Base-by-base conservation (phyloP, 1,140 invertebrate genomes). In the Drosophila trapezifrons region DNA sequence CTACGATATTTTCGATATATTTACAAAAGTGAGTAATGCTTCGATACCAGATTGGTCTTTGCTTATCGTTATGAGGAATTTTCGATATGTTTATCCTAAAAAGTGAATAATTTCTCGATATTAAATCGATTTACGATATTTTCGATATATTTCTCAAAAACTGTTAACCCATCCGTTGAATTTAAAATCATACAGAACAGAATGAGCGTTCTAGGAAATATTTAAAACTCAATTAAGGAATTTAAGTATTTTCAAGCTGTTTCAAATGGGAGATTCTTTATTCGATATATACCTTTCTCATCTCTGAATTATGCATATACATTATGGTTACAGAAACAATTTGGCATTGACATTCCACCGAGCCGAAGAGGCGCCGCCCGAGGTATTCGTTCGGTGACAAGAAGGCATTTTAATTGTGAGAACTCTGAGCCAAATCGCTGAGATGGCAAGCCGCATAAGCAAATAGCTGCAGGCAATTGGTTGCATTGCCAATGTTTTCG, bases 341-440 rank as follows among this genome's bases (percentile, higher is more conserved):
- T 43, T 71, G 80, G 78, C 75, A 76, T 81, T 81, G 83, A 83
- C 82, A 86, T 86, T 87, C 82, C 82, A 47, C 35, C 59, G 3
- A 40, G 40, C 13, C 73, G 73, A 80, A 71, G 81, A 56, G 56
- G 69, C 63, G 75, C 46, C 49, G 73, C 40, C 40, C 52, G 37
- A 54, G 70, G 69, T 58, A 85, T 75, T 74, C 29, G 47, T 37
- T 73, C 29, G 65, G 69, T 59, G 82, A 71, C 51, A 62, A 43
- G 60, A 37, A 66, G 76, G 83, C 76, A 82, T 76, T 87, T 79
- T 82, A 86, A 83, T 86, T 86, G 83, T 86, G 83, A 86, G 83
- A 86, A 87, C 79, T 86, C 54, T 78, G 74, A 37, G 81, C 71
- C 79, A 86, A 86, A 86, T 86, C 64, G 85, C 49, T 70, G 84